Evolutionary conservation across 2,113 vertebrate genomes (phyloP).

Genomic region (Bujurquina vittata): DNA sequence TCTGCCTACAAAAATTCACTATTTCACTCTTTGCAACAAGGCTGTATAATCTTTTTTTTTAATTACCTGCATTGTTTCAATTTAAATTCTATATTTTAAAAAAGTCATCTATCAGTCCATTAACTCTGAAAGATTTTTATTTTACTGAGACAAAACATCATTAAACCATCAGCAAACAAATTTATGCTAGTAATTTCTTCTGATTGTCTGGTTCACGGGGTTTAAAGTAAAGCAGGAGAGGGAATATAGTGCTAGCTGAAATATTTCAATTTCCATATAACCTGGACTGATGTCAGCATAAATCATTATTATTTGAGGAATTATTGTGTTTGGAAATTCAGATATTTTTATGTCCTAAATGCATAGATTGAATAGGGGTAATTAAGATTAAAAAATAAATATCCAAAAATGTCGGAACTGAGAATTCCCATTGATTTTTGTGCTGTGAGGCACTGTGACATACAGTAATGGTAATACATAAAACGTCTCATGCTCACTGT

Average conservation of each 20-base stretch:
- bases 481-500: constrained; percentile 82
- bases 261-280: no score
- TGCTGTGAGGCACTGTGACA: no score
- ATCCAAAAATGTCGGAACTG: background rate
- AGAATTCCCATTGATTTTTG: background rate
- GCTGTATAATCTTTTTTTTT: background rate
- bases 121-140: background rate
- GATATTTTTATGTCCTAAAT: background rate
- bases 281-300: no score
- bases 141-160: background rate
- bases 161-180: background rate
- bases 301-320: background rate
- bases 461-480: background rate
- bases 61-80: background rate
- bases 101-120: background rate
- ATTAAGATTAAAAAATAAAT: background rate
- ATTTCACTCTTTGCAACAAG: background rate
- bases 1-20: background rate
- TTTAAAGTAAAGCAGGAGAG: background rate
- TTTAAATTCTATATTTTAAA: background rate
- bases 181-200: background rate
- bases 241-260: background rate
- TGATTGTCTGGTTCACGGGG: background rate
- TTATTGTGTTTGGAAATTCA: background rate
- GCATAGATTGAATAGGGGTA: background rate